Conservation (phyloP, 2,113 vertebrate genomes). For the Solea senegalensis region DNA sequence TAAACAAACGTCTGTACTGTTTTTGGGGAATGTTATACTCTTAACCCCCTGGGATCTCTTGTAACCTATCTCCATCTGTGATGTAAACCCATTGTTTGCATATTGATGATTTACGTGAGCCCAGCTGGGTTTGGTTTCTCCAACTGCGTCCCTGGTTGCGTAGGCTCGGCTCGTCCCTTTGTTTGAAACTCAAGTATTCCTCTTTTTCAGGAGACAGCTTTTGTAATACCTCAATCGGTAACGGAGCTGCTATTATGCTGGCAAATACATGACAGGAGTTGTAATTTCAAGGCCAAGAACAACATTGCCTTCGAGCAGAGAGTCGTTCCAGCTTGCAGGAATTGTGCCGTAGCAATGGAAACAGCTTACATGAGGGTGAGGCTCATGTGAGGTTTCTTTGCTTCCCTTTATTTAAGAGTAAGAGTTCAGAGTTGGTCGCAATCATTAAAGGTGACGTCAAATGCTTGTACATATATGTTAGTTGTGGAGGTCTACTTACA, state of each 20-base stretch:
- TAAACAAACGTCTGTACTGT: neutral
- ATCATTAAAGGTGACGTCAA: too few species aligned
- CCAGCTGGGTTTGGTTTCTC: conserved; percentile 14
- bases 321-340: conserved; percentile 16
- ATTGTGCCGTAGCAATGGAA: conserved; percentile 18
- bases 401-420: neutral
- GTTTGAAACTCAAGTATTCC: conserved; percentile 17
- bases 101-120: conserved; percentile 22
- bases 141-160: neutral
- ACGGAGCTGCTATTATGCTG: conserved; percentile 30
- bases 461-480: too few species aligned
- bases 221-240: conserved; percentile 9
- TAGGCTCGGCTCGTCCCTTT: conserved; percentile 4
- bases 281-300: conserved; percentile 54
- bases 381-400: neutral
- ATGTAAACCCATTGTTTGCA: conserved; percentile 15
- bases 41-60: neutral
- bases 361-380: neutral
- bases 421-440: neutral
- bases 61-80: neutral
- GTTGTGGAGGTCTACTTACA: too few species aligned
- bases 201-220: conserved; percentile 15
- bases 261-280: conserved; percentile 30
- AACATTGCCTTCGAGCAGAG: conserved; percentile 44
- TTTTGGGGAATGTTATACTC: neutral